Percentiles rank a stretch among this genome's conserved stretches.
Conservation (phyloP, 2,113 vertebrate genomes). For the Aphelocoma coerulescens region DNA sequence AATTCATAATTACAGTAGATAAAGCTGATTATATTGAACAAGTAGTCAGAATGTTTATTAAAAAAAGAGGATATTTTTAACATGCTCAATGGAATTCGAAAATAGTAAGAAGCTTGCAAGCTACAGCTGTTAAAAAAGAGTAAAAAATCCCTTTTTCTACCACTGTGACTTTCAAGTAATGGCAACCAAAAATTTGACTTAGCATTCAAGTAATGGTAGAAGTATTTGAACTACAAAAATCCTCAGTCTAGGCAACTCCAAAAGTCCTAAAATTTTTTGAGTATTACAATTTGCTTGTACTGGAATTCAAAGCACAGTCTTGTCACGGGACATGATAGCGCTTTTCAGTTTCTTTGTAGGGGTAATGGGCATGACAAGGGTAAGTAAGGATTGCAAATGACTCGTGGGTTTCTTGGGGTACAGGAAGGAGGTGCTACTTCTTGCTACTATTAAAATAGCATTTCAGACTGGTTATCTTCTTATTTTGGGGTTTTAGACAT, state of each 20-base stretch:
- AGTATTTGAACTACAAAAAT: not conserved
- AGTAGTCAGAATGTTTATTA: not conserved
- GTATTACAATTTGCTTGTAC: not conserved
- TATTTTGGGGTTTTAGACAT: rapidly evolving
- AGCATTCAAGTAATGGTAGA: not conserved
- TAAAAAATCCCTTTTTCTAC: not conserved
- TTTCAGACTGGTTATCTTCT: not conserved
- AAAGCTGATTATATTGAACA: not conserved
- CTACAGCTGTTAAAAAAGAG: not conserved
- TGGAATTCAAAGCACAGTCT: not conserved
- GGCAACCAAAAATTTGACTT: not conserved
- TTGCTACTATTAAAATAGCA: not conserved
- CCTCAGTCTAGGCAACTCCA: not conserved
- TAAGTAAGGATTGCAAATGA: not conserved
- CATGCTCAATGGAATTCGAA: not conserved
- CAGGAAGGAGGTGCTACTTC: not conserved
- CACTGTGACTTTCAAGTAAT: not conserved
- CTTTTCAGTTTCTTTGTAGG: not conserved
- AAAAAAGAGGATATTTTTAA: not conserved
- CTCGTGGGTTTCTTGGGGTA: not conserved
- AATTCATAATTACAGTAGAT: not conserved
- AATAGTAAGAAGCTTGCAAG: not conserved
- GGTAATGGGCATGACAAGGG: not conserved
- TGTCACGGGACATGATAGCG: not conserved
- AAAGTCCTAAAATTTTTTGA: not conserved